Conservation (phyloP, 2,797 vertebrate genomes). For the Ceryle rudis region DNA sequence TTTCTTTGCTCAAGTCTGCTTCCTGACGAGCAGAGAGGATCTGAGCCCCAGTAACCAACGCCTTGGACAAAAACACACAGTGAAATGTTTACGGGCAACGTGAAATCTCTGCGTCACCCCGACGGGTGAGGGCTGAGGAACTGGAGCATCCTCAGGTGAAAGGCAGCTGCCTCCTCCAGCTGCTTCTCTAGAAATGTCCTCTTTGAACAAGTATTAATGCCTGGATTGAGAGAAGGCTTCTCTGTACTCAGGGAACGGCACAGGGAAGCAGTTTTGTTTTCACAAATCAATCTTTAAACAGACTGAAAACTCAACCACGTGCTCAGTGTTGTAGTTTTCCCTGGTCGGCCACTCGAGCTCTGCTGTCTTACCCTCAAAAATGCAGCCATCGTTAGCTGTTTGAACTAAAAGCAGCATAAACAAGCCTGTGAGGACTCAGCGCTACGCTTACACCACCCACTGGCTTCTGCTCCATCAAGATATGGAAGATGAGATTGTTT, state of each 20-base stretch:
- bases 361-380: neutral
- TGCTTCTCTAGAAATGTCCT: neutral
- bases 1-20: neutral
- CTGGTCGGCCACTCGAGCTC: neutral
- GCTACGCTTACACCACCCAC: neutral
- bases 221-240: neutral
- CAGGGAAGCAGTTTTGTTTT: neutral
- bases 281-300: neutral
- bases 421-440: neutral
- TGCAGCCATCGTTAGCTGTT: neutral
- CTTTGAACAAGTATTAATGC: neutral
- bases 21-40: neutral
- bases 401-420: constrained; percentile 22
- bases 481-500: neutral
- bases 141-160: neutral
- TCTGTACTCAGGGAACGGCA: neutral
- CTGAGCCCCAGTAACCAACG: neutral
- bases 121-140: neutral
- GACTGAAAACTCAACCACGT: neutral
- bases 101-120: neutral
- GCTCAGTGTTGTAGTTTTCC: neutral
- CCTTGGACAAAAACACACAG: neutral
- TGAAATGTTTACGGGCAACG: neutral
- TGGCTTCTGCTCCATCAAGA: neutral
- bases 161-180: neutral